Percentiles rank a stretch among this genome's conserved stretches.
These are phyloP conservation scores for Luehdorfia chinensis DNA, from an alignment of 1,140 invertebrate genomes.

Conservation along the genomic window DNA sequence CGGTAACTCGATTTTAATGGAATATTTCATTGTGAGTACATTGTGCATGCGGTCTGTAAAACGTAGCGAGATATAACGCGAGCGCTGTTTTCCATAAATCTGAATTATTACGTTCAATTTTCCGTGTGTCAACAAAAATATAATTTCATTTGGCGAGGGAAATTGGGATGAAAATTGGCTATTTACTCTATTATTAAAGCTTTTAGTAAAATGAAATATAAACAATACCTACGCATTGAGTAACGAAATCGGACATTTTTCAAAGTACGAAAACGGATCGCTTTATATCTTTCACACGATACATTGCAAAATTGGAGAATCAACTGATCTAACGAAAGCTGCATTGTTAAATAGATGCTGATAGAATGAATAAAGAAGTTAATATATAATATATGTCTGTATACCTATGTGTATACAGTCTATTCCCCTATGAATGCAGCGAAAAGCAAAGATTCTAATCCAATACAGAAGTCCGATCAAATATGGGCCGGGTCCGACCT, in stretches of 20 bases:
- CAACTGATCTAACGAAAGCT: no score
- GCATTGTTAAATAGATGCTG: no score
- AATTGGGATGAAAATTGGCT: slow-evolving; percentile 18
- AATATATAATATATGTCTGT: no score
- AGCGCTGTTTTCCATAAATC: slow-evolving; percentile 1
- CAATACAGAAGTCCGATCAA: slow-evolving; percentile 43
- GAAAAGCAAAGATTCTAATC: slow-evolving; percentile 33
- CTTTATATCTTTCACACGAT: no score
- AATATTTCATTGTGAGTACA: slow-evolving; percentile 13
- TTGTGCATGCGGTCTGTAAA: slow-evolving; percentile 12
- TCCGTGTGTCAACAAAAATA: slow-evolving; percentile 18
- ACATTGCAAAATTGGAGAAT: no score
- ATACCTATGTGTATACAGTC: neutral
- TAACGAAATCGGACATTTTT: no score
- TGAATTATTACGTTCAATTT: slow-evolving; percentile 17
- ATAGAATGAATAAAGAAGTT: no score
- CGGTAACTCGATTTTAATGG: slow-evolving; percentile 14
- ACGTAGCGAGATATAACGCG: slow-evolving; percentile 8
- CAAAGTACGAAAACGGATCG: no score
- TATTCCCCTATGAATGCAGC: slow-evolving; percentile 1
- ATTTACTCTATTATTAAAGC: slow-evolving; percentile 19
- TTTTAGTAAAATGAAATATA: slow-evolving; percentile 14
- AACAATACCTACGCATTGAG: neutral
- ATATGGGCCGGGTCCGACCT: slow-evolving; percentile 33
- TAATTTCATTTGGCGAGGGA: slow-evolving; percentile 15